Conservation (phyloP, 2,113 vertebrate species). For the Holacanthus passer region DNA sequence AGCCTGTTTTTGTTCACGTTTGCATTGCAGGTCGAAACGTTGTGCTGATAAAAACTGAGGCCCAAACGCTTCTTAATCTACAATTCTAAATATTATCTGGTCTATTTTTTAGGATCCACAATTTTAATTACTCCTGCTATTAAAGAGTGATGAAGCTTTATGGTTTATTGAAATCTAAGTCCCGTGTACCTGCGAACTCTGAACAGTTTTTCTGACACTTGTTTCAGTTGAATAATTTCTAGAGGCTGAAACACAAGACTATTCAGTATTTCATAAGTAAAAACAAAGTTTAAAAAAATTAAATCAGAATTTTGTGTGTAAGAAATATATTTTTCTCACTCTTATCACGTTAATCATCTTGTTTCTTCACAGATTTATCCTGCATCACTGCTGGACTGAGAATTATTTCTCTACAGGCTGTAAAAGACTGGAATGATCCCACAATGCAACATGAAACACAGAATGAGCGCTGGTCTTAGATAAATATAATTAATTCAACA, state of each 20-base stretch:
- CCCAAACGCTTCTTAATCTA: too few relatives aligned
- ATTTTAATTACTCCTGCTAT: too few relatives aligned
- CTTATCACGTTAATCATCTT: neutral
- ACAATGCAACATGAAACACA: constrained; percentile 9
- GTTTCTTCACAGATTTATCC: neutral
- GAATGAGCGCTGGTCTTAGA: neutral
- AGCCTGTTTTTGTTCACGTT: too few relatives aligned
- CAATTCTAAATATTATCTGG: too few relatives aligned
- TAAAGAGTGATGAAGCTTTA: too few relatives aligned
- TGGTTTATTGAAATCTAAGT: too few relatives aligned
- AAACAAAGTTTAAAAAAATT: neutral
- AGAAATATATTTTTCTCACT: neutral
- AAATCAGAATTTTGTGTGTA: neutral
- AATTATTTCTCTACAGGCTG: neutral
- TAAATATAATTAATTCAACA: constrained; percentile 9
- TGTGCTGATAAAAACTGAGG: too few relatives aligned
- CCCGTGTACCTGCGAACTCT: too few relatives aligned
- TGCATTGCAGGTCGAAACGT: too few relatives aligned
- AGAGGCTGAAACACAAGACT: neutral
- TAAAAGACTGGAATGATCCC: constrained; percentile 1
- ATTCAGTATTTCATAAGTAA: neutral
- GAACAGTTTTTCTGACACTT: too few relatives aligned
- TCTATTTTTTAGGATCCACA: too few relatives aligned
- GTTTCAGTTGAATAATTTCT: neutral
- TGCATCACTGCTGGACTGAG: neutral